Percentiles rank a stretch among this genome's conserved stretches.
Conservation (phyloP, 2,888 invertebrate genomes). For the Arctia plantaginis region DNA sequence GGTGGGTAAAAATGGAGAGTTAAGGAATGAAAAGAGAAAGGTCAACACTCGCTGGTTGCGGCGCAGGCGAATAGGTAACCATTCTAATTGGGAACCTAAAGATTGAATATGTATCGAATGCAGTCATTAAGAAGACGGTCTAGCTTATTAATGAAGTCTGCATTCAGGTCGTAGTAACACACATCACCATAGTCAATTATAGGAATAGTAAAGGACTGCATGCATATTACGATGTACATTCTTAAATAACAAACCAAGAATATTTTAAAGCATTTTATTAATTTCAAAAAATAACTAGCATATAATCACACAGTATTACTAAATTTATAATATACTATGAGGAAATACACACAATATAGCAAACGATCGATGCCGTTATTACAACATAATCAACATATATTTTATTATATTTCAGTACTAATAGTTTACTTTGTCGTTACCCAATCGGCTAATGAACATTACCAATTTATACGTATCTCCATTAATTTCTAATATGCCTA, state of each 20-base stretch:
- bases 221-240: background rate
- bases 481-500: conserved; percentile 71
- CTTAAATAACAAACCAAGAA: background rate
- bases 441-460: conserved; percentile 74
- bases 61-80: no score
- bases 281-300: conserved; percentile 85
- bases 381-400: conserved; percentile 65
- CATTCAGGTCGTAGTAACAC: no score
- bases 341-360: conserved; percentile 77
- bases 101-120: no score
- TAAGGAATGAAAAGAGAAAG: no score
- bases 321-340: conserved; percentile 80
- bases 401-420: conserved; percentile 73
- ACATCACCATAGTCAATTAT: no score
- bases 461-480: conserved; percentile 70
- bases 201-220: no score
- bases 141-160: no score
- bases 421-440: conserved; percentile 61
- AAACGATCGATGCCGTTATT: conserved; percentile 59
- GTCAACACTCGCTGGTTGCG: no score
- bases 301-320: conserved; percentile 81
- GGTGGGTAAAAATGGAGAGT: no score
- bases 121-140: no score
- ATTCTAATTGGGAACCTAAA: no score
- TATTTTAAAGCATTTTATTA: conserved; percentile 82